These are phyloP conservation scores for Berghia stephanieae DNA, from an alignment of 1,140 invertebrate genomes.

Conservation along the genomic window DNA sequence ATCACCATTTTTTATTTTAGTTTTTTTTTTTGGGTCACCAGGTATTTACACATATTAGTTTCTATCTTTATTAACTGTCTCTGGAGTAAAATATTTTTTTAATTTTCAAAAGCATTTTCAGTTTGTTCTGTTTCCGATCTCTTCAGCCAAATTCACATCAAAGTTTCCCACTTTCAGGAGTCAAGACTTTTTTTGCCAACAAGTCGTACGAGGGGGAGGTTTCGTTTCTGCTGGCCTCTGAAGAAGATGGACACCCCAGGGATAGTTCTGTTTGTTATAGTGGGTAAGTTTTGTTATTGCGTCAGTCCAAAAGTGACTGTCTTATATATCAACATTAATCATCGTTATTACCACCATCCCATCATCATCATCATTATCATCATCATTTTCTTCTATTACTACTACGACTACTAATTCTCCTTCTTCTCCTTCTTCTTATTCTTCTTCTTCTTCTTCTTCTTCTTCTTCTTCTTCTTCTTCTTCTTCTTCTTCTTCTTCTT, in stretches of 20 bases:
- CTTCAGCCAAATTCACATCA: background rate
- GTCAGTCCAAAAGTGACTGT: no score
- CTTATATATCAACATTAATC: no score
- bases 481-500: background rate
- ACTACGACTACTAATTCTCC: no score
- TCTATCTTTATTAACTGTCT: no score
- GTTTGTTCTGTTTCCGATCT: background rate
- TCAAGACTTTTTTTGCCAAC: slow-evolving; percentile 79
- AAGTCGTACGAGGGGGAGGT: slow-evolving; percentile 80
- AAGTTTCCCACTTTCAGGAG: slow-evolving; percentile 68
- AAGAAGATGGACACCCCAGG: slow-evolving; percentile 55
- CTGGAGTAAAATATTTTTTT: no score
- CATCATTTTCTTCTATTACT: background rate
- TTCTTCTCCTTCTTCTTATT: no score
- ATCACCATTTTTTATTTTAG: no score
- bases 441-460: background rate
- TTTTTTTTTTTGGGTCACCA: no score
- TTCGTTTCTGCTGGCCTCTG: slow-evolving; percentile 61
- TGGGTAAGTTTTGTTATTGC: slow-evolving; percentile 52
- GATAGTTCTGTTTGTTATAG: slow-evolving; percentile 60
- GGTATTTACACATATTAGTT: no score
- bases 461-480: background rate
- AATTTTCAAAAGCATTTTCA: background rate
- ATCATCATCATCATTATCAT: no score
- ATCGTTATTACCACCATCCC: no score